Evolutionary conservation across 1,140 invertebrate species (phyloP), one percentile per base, ranked within the genome.

Genomic region (Zaprionus gabonicus): DNA sequence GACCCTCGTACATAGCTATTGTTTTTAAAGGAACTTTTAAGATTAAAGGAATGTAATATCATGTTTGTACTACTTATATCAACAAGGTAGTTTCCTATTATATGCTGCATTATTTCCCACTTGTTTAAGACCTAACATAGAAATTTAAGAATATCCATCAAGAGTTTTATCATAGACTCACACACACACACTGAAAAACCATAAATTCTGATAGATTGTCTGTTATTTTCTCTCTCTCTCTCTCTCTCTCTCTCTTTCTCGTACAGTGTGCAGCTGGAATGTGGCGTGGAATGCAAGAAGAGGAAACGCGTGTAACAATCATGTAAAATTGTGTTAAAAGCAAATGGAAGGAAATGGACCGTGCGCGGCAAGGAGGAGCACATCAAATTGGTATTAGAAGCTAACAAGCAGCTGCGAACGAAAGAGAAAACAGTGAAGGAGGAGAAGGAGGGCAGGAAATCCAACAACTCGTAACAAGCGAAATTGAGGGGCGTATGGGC

Each of bases 361-460:
- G 51, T 62, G 66, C 66, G 63, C 69, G 63, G 75, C 51, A 46
- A 68, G 78, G 68, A 84, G 76, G 65, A 79, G 71, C 67, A 76
- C 75, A 88, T 84, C 81, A 84, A 88, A 88, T 90, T 84, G 78
- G 69, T 84, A 84, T 88, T 88, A 90, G 81, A 79, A 78, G 60
- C 74, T 83, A 72, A 75, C 76, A 76, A 69, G 73, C 44, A 66
- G 46, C 25, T 41, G 66, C 34, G 64, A 38, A 44, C 31, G 20
- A 13, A 44, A 44, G 56, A 25, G 12, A 49, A 20, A 56, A 62
- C 46, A 56, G 28, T 53, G 53, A 27, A 25, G 20, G 28, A 60
- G 56, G 46, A 56, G 62, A 23, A 23, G 51, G 6, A 27, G 62
- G 36, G 36, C 58, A 49, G 38, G 20, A n/a, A 31, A 64, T 17